A percentile compares a stretch with the other conserved stretches of the same genome.
Conservation (phyloP, 2,113 vertebrate genomes). For the Plecturocebus donacophilus region DNA sequence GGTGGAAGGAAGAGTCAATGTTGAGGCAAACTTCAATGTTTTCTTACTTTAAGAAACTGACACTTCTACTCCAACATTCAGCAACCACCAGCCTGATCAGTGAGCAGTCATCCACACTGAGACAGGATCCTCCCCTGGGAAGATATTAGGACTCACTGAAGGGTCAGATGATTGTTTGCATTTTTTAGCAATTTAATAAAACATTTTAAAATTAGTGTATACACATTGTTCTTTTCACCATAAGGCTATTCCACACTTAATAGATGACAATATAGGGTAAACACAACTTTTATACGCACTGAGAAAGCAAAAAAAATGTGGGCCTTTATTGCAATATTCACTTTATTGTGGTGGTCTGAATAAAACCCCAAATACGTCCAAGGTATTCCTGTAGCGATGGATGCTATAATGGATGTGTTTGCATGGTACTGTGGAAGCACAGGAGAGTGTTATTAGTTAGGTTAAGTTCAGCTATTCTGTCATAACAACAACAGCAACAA, state of each 20-base stretch:
- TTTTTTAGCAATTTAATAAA: background rate
- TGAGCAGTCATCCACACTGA: background rate
- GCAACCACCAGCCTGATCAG: background rate
- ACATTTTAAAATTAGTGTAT: background rate
- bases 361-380: background rate
- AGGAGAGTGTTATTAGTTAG: accelerated
- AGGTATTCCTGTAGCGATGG: background rate
- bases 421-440: accelerated
- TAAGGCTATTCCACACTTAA: background rate
- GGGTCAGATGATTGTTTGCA: background rate
- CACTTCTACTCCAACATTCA: background rate
- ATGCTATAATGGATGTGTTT: accelerated
- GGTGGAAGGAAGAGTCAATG: background rate
- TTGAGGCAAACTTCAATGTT: background rate
- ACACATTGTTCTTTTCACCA: background rate
- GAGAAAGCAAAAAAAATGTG: background rate
- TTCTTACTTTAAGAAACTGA: background rate
- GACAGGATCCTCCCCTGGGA: background rate
- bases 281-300: background rate
- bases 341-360: background rate
- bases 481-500: background rate
- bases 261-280: background rate
- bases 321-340: background rate
- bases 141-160: background rate
- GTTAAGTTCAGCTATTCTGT: too few relatives aligned